A percentile compares a stretch with the other conserved stretches of the same genome.
Conservation (phyloP, 2,888 invertebrate species). For the Drosophila gaucha region DNA sequence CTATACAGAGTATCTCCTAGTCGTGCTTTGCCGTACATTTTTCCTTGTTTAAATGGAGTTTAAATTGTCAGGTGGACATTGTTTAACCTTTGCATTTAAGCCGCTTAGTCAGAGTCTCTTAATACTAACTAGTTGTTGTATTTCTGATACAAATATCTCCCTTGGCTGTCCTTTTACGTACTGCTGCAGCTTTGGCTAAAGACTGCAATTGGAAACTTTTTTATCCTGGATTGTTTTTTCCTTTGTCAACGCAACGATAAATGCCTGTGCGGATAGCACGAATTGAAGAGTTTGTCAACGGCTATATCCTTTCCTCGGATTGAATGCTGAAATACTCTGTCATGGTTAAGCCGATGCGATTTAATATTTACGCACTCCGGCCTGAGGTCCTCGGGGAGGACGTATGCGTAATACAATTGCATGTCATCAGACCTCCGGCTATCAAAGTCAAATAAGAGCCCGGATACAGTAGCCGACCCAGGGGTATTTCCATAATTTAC, state of each 20-base stretch:
- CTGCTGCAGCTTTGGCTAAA: not conserved
- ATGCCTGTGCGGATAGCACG: conserved; percentile 9
- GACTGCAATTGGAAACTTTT: conserved; percentile 6
- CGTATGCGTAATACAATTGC: conserved; percentile 20
- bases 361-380: conserved; percentile 59
- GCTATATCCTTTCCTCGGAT: not conserved
- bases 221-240: not conserved
- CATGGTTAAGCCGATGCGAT: conserved; percentile 44
- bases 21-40: not conserved
- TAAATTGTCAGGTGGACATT: conserved; percentile 11
- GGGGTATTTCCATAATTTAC: conserved; percentile 59
- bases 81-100: conserved; percentile 16
- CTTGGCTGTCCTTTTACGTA: not conserved
- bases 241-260: conserved; percentile 5
- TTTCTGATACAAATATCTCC: no score
- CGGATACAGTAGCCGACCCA: conserved; percentile 28
- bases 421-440: conserved; percentile 44
- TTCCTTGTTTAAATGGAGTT: not conserved
- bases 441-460: conserved; percentile 15
- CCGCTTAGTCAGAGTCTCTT: conserved; percentile 22
- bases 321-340: conserved; percentile 32
- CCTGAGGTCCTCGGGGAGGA: not conserved
- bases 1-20: not conserved
- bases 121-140: conserved; percentile 8
- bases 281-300: conserved; percentile 21